phyloP scores from a whole-genome alignment of 2,888 invertebrate species.

The Atethmia centrago region DNA sequence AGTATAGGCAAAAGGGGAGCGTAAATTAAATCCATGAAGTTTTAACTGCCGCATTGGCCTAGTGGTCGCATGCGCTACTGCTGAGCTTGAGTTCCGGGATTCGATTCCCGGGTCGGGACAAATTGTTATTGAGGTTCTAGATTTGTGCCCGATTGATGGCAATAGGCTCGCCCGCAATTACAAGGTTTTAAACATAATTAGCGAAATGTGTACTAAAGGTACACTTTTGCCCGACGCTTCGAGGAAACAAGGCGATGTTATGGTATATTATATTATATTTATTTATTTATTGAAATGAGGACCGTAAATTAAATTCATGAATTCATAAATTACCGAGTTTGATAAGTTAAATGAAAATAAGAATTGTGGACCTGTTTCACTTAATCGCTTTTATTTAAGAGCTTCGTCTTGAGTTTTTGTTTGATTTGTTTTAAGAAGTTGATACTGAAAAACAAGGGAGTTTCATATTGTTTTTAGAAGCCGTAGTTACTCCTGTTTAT shows the following conservation, averaged over 20 bases:
- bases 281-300: conserved; percentile 7
- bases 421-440: conserved; percentile 10
- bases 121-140: neutral
- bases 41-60: neutral
- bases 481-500: neutral
- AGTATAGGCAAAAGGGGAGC: conserved; percentile 9
- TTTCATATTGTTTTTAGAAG: conserved; percentile 3
- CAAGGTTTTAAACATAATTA: neutral
- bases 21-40: neutral
- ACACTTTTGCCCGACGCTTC: neutral
- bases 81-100: too few relatives aligned
- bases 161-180: neutral
- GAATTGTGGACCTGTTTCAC: conserved; percentile 10
- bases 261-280: neutral
- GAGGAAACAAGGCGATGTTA: neutral
- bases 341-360: neutral
- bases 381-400: conserved; percentile 19
- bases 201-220: neutral
- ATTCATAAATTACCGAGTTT: neutral
- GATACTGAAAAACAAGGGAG: neutral
- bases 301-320: neutral
- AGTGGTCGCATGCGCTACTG: neutral
- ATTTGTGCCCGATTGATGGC: too few relatives aligned
- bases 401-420: neutral
- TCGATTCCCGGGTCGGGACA: neutral